Percentiles rank a stretch among this genome's conserved stretches.
phyloP scores from a whole-genome alignment of 2,888 invertebrate genomes.

The Heliconius aoede region DNA sequence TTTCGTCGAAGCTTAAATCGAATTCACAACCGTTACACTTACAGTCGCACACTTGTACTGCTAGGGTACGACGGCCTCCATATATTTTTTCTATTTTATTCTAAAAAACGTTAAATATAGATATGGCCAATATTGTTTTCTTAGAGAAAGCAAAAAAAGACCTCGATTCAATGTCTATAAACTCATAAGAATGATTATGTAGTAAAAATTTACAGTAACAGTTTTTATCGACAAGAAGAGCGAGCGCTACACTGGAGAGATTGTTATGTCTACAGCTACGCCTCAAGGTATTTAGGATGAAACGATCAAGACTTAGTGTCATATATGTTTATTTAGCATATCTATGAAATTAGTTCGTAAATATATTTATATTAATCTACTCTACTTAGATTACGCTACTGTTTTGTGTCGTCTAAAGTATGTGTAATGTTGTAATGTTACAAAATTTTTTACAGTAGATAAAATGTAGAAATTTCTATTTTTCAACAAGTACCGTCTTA shows the following conservation, averaged over 20 bases:
- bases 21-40: too few species aligned
- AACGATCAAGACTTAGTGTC: conserved; percentile 19
- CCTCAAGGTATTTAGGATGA: conserved; percentile 31
- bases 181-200: conserved; percentile 22
- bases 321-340: conserved; percentile 18
- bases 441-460: too few species aligned
- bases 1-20: too few species aligned
- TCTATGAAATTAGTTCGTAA: conserved; percentile 2
- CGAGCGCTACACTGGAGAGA: conserved; percentile 37
- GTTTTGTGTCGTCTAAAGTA: neutral
- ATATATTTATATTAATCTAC: neutral
- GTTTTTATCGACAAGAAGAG: conserved; percentile 37
- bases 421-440: neutral
- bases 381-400: neutral
- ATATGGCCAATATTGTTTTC: neutral
- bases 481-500: too few species aligned
- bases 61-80: too few species aligned
- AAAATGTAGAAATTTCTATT: too few species aligned
- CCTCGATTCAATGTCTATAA: conserved; percentile 11
- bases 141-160: neutral
- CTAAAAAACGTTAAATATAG: too few species aligned
- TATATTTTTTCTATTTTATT: too few species aligned
- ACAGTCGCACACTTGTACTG: too few species aligned
- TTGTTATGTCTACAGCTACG: conserved; percentile 33
- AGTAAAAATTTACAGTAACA: conserved; percentile 34